Base-by-base conservation (phyloP, 2,888 invertebrate genomes). In the Dolichomitus sp. region DNA sequence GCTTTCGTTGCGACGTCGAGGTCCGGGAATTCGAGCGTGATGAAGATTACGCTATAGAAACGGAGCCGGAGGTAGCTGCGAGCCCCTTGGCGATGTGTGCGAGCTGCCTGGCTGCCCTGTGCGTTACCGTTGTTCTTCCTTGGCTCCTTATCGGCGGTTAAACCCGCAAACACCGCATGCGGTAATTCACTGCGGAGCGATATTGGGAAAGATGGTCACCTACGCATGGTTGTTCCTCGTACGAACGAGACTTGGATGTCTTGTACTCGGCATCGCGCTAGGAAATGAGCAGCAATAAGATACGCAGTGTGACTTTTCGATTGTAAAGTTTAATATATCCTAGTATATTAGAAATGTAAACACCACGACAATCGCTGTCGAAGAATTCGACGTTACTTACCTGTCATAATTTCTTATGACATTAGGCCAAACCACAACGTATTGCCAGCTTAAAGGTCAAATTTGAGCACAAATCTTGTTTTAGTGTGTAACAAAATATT, bases 1-100 rank as follows among this genome's bases (percentile, higher is more conserved):
- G 94, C 87, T 95, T 95, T 88, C 94, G 94, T 17, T 94, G 94
- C 89, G 95, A 95, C 88, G 95, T 95, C 7, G 95, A 95, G 86
- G 94, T 95, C 11, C 93, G 94, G 54, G 95, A 95, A 87, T 95
- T 94, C 91, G 94, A 94, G 85, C 92, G 94, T 65, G 93, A 94
- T 74, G 94, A 94, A 63, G 94, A 94, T 87, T 94, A 95, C 89
- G 85, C 91, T 73, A 91, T 93, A 70, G 94, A 94, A 68, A 88
- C 90, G 37, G 94, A 94, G 77, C 90, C 78, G 66, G 87, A 87
- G 83, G 80, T 86, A 23, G 88, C 89, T 14, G 88, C 90, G 17
- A 94, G 93, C 79, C 91, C 94, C 9, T 82, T 94, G 73, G 94
- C 94, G 33, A 94, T 95, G 94, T 94, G 94, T 80, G 93, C 95